These are phyloP conservation scores for Nudaria mundana DNA, from an alignment of 2,888 invertebrate species.

Conservation along the genomic window DNA sequence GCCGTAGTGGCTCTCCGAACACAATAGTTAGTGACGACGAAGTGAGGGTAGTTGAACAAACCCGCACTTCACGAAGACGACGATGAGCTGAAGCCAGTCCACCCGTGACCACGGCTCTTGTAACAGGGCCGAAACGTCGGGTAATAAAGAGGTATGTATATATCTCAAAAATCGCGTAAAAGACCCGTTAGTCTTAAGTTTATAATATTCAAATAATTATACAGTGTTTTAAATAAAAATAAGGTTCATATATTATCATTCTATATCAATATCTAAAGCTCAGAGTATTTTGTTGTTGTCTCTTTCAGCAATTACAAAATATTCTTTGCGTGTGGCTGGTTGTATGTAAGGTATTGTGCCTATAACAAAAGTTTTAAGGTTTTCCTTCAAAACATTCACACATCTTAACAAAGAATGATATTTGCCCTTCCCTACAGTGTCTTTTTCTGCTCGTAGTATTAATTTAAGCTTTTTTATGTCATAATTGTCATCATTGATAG, in stretches of 20 bases:
- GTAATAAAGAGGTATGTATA: no score
- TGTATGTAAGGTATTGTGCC: conserved; percentile 89
- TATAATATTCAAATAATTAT: no score
- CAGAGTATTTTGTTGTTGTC: conserved; percentile 80
- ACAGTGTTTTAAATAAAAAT: conserved; percentile 11
- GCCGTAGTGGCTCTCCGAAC: no score
- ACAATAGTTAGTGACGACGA: no score
- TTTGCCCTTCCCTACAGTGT: conserved; percentile 41
- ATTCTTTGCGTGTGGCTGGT: conserved; percentile 93
- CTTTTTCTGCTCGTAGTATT: conserved; percentile 23
- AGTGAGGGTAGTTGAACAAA: no score
- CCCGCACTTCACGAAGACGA: no score
- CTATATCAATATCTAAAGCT: conserved; percentile 47
- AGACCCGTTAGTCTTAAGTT: no score
- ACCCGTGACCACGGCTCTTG: no score
- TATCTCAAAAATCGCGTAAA: no score
- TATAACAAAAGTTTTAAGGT: conserved; percentile 55
- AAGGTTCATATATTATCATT: conserved; percentile 21
- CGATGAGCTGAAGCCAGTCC: no score
- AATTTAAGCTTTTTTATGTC: conserved; percentile 26
- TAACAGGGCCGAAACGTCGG: no score
- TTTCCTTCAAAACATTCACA: conserved; percentile 70
- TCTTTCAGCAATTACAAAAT: conserved; percentile 90
- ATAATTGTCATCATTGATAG: conserved; percentile 24
- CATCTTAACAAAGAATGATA: conserved; percentile 72